Evolutionary conservation across 2,113 vertebrate species (phyloP), one percentile per base, ranked within the genome.

Genomic region (Chionis minor): DNA sequence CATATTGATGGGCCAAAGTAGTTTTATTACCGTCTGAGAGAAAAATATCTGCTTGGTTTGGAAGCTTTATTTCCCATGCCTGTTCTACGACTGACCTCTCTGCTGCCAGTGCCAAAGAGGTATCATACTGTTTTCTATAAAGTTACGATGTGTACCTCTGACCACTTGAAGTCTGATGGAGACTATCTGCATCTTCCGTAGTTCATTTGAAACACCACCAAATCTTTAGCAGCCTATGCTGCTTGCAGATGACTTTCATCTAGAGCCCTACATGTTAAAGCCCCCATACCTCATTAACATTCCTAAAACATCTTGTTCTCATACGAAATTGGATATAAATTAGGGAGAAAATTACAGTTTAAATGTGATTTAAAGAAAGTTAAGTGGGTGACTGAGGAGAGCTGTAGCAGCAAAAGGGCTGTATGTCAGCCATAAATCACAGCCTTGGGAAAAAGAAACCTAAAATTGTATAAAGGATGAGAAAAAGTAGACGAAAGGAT

Each of bases 331-430:
- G 23, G 32, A 81, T 94, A 87, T 95, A 92, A 96, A 95, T 96
- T 96, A 91, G 40, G 49, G 65, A 92, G 83, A 94, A 96, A 92
- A 96, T 96, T 92, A 78, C 73, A 87, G 55, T 94, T 96, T 94
- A 85, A 92, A 91, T 95, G 70, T 82, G 61, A 92, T 96, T 92
- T 96, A 85, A 96, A 85, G 73, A 80, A 96, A 85, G 49, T 94
- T 94, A 95, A 91, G 89, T 91, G 73, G 81, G 62, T 94, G 90
- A 93, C 65, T 92, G 87, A 95, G 84, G 62, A 95, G 55, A 91
- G 22, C 51, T 1, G 0, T 88, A 59, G 83, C 72, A 92, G 77
- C 28, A 26, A 4, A 91, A 91, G 44, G 73, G 18, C 65, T 92
- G 55, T 71, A 69, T 85, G 77, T 94, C 70, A 87, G 61, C 65